Evolutionary conservation across 2,888 invertebrate genomes (phyloP).

Genomic region (Synanthedon formicaeformis): DNA sequence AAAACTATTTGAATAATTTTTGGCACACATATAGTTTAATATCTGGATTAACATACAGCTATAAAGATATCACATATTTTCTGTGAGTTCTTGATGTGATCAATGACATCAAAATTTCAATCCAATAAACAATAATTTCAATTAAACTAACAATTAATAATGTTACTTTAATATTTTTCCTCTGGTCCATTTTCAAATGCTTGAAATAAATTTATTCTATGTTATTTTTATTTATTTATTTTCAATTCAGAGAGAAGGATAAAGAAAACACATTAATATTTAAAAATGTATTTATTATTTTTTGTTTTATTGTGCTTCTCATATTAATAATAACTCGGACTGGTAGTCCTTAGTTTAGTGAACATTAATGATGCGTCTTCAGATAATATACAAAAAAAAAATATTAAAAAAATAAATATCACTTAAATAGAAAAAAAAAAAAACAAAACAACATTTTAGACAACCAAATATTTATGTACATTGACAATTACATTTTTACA

Average conservation of each 20-base stretch:
- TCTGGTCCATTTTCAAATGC: too few relatives aligned
- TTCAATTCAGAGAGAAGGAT: slow-evolving; percentile 3
- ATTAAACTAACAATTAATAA: too few relatives aligned
- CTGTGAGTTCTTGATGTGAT: too few relatives aligned
- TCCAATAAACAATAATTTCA: too few relatives aligned
- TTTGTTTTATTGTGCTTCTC: slow-evolving; percentile 67
- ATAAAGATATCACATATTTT: too few relatives aligned
- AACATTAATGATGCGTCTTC: slow-evolving; percentile 42
- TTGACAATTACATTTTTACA: neutral
- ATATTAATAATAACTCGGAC: slow-evolving; percentile 60
- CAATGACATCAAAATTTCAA: too few relatives aligned
- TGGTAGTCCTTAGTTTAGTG: slow-evolving; percentile 35
- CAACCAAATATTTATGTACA: slow-evolving; percentile 7
- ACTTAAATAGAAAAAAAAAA: slow-evolving; percentile 25
- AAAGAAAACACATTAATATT: slow-evolving; percentile 22
- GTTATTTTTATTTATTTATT: too few relatives aligned
- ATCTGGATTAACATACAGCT: too few relatives aligned
- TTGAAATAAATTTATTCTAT: too few relatives aligned
- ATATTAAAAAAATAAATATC: slow-evolving; percentile 51
- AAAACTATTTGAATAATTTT: too few relatives aligned
- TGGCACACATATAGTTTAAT: too few relatives aligned
- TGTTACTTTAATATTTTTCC: too few relatives aligned
- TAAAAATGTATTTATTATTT: slow-evolving; percentile 68
- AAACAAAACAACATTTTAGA: slow-evolving; percentile 20
- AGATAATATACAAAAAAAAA: slow-evolving; percentile 41